These are phyloP conservation scores for Centropus bengalensis DNA, from an alignment of 2,113 vertebrate species.

Conservation along the genomic window DNA sequence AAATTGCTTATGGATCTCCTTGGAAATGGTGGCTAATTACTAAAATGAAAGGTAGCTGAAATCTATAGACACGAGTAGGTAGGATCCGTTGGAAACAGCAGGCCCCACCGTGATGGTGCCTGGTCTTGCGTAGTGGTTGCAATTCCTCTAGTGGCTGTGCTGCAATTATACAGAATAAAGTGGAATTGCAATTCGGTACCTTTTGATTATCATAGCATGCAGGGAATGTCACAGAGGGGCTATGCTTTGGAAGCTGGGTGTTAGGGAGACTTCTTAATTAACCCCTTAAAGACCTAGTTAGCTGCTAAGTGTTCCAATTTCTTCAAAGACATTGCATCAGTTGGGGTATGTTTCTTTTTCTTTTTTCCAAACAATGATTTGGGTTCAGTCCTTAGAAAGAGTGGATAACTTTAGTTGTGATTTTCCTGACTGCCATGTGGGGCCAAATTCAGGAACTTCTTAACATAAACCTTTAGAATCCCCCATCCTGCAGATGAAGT, in stretches of 20 bases:
- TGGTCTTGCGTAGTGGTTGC: slow-evolving; percentile 44
- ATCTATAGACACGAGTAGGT: slow-evolving; percentile 11
- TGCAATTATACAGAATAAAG: slow-evolving; percentile 51
- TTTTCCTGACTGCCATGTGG: background rate
- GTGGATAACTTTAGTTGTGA: background rate
- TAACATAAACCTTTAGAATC: background rate
- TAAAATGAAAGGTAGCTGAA: slow-evolving; percentile 46
- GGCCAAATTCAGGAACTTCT: background rate
- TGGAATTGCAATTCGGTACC: slow-evolving; percentile 44
- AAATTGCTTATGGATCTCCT: slow-evolving; percentile 47
- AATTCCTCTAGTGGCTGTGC: slow-evolving; percentile 31
- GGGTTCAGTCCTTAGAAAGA: background rate
- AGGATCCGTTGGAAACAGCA: slow-evolving; percentile 7
- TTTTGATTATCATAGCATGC: background rate
- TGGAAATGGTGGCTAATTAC: slow-evolving; percentile 44
- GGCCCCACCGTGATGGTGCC: slow-evolving; percentile 29
- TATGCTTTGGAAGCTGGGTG: slow-evolving; percentile 1
- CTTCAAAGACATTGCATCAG: background rate
- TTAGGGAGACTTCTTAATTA: slow-evolving; percentile 36
- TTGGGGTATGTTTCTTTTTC: background rate
- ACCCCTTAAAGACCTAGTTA: slow-evolving; percentile 6
- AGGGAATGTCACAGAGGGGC: background rate
- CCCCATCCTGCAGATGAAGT: background rate
- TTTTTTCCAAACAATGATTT: background rate
- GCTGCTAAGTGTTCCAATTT: background rate